These are phyloP conservation scores for Dendrocincla fuliginosa DNA, from an alignment of 2,797 vertebrate species.

Conservation along the genomic window DNA sequence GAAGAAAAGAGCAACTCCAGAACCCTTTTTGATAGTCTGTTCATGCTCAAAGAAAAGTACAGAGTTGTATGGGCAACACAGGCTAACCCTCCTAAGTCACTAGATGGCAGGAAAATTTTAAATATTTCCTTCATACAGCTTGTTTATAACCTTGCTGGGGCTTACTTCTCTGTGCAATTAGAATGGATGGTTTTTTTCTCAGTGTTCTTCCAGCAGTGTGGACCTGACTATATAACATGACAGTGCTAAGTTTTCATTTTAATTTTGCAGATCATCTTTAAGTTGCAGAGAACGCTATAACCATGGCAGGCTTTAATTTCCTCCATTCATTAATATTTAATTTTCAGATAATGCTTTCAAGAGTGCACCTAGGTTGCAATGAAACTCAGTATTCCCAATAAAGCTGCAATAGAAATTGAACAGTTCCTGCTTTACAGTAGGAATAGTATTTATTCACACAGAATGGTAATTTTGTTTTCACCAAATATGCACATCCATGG, in stretches of 20 bases:
- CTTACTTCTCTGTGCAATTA: not conserved
- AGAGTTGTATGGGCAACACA: not conserved
- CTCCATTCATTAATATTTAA: not conserved
- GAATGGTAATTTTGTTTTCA: not conserved
- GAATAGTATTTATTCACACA: not conserved
- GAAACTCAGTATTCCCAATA: not conserved
- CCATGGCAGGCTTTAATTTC: not conserved
- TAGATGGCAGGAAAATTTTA: not conserved
- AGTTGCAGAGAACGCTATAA: not conserved
- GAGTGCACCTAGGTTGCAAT: not conserved
- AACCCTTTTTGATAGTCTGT: not conserved
- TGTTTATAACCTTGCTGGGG: not conserved
- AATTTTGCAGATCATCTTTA: not conserved
- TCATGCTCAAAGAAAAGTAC: not conserved
- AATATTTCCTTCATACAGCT: not conserved
- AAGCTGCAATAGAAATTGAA: not conserved
- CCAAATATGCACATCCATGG: not conserved
- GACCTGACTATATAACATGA: rapidly evolving
- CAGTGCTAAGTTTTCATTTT: not conserved
- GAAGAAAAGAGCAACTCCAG: not conserved
- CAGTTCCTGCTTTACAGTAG: not conserved
- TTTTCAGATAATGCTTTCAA: not conserved
- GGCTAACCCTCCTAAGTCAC: not conserved
- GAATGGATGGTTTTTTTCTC: not conserved
- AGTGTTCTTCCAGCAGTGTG: not conserved